A percentile compares a stretch with the other conserved stretches of the same genome.
Conservation (phyloP, 2,797 vertebrate genomes). For the Myotis planiceps region DNA sequence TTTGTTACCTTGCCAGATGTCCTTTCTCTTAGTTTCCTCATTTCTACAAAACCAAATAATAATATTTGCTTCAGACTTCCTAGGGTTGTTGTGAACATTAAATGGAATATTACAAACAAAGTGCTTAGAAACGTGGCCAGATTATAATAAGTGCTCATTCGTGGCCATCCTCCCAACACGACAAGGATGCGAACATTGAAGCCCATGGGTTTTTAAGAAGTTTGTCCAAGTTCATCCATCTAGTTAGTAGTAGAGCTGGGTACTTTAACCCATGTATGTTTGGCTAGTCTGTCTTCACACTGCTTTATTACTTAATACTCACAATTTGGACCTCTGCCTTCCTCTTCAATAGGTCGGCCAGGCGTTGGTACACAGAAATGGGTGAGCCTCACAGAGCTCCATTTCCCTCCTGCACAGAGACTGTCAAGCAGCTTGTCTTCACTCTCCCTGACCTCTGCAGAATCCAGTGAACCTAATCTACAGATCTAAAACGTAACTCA, state of each 20-base stretch:
- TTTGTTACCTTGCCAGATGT: background rate
- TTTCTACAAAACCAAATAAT: background rate
- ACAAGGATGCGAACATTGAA: background rate
- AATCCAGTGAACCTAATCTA: constrained; percentile 64
- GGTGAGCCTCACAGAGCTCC: background rate
- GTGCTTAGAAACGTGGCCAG: background rate
- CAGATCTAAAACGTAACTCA: constrained; percentile 44
- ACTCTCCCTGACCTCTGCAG: constrained; percentile 52
- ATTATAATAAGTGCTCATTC: background rate
- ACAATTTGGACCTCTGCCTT: background rate
- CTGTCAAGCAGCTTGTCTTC: constrained; percentile 30
- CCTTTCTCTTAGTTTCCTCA: background rate
- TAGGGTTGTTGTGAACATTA: background rate
- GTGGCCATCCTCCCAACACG: background rate
- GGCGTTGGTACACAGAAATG: background rate
- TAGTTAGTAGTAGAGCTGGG: background rate
- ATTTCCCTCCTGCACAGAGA: background rate
- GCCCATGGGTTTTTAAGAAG: background rate
- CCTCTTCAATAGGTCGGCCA: background rate
- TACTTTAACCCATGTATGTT: background rate
- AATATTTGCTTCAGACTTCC: background rate
- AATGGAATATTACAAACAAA: background rate
- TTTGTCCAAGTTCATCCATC: background rate
- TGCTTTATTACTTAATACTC: background rate
- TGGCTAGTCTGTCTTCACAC: background rate